Evolutionary conservation across 1,140 invertebrate species (phyloP).

Genomic region (Solenopsis invicta): DNA sequence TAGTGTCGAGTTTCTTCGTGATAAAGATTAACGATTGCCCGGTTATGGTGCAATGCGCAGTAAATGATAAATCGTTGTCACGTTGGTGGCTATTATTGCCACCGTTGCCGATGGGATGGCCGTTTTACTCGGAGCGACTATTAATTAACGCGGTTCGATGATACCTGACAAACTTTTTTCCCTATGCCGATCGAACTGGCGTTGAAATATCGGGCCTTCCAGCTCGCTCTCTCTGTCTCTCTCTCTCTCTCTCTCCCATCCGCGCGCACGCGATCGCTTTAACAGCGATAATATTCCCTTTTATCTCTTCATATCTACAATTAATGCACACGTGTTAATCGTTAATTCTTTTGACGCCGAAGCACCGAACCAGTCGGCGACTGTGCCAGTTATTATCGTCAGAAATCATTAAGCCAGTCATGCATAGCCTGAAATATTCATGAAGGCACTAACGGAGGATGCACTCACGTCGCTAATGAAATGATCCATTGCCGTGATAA

Average conservation of each 20-base stretch:
- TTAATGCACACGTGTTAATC: not conserved
- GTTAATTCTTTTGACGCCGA: not conserved
- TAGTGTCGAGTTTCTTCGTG: conserved; percentile 30
- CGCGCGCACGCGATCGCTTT: not conserved
- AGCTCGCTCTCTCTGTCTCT: too few species aligned
- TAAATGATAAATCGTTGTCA: conserved; percentile 60
- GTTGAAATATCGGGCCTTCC: conserved; percentile 34
- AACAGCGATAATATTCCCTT: not conserved
- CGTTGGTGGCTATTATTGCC: conserved; percentile 52
- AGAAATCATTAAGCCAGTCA: not conserved
- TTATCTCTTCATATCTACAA: not conserved
- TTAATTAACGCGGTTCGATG: conserved; percentile 53
- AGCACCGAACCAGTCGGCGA: not conserved
- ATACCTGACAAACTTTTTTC: conserved; percentile 29
- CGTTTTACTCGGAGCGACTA: conserved; percentile 56
- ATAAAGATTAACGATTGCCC: conserved; percentile 56
- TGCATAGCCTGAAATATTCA: conserved; percentile 26
- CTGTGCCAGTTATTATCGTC: not conserved
- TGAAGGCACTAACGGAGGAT: conserved; percentile 21
- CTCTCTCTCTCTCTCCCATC: not conserved
- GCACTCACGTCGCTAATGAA: conserved; percentile 17
- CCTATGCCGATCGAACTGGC: not conserved
- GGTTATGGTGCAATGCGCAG: conserved; percentile 25
- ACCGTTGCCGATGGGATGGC: conserved; percentile 40
- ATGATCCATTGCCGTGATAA: conserved; percentile 48